A percentile compares a stretch with the other conserved stretches of the same genome.
phyloP scores from a whole-genome alignment of 2,113 vertebrate genomes.

The Leptobrachium ailaonicum region DNA sequence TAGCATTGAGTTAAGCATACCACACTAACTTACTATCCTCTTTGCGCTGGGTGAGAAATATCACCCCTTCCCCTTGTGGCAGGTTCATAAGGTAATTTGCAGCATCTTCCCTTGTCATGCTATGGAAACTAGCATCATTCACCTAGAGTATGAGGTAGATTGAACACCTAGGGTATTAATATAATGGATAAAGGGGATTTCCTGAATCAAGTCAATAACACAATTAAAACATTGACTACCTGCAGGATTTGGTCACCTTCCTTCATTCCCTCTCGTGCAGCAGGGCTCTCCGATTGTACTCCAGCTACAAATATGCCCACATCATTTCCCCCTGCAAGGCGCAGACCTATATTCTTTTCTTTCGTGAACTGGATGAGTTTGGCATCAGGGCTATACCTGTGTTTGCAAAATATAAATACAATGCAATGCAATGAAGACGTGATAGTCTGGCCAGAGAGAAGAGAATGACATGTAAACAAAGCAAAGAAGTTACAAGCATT shows the following conservation, averaged over 20 bases:
- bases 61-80: slow-evolving; percentile 68
- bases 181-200: too few species aligned
- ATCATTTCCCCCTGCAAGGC: slow-evolving; percentile 87
- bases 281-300: slow-evolving; percentile 86
- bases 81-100: slow-evolving; percentile 81
- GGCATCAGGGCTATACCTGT: slow-evolving; percentile 78
- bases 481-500: background rate
- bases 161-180: too few species aligned
- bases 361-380: slow-evolving; percentile 78
- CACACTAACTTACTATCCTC: slow-evolving; percentile 81
- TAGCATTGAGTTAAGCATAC: background rate
- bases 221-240: slow-evolving; percentile 61
- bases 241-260: slow-evolving; percentile 94
- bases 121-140: slow-evolving; percentile 78
- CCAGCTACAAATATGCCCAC: slow-evolving; percentile 91
- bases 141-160: slow-evolving; percentile 66
- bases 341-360: slow-evolving; percentile 80
- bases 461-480: background rate
- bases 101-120: slow-evolving; percentile 88
- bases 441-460: background rate
- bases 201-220: too few species aligned
- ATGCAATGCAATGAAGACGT: slow-evolving; percentile 39
- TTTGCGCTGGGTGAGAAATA: slow-evolving; percentile 80
- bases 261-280: slow-evolving; percentile 75
- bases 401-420: background rate